Base-by-base conservation (phyloP, 2,797 vertebrate genomes). In the Rhinatrema bivittatum region DNA sequence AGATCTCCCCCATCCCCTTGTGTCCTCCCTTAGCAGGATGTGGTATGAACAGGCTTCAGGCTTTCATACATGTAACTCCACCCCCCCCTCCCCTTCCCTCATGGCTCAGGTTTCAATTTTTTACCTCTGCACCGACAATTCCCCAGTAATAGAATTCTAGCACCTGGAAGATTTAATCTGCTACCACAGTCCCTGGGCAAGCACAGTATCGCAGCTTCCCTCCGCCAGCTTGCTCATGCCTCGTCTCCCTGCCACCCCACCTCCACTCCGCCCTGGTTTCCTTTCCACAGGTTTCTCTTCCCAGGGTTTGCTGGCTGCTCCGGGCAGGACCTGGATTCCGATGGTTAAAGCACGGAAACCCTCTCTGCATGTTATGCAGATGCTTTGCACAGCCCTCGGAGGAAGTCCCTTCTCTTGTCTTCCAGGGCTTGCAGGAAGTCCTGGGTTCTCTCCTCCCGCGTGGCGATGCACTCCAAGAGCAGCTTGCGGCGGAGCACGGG, bases 361-460 rank as follows among this genome's bases (percentile, higher is more conserved):
- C n/a, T n/a, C 24, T 23, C 21, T 25, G 16, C n/a, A 19, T 6
- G 32, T 82, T 72, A 84, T 3, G 68, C 72, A 52, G 78, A 70
- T 56, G 68, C 65, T 0, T 42, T 48, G 29, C 75, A 76, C 55
- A 81, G 45, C 25, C 43, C 67, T 38, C 77, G 71, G 29, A 86
- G 61, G 70, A 76, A 76, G 56, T 87, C 70, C 62, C 74, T 85
- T 70, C 90, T 85, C 68, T 95, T 98, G 65, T 86, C 78, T 63
- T 93, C 88, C 50, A 99, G 78, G 5, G 84, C 85, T 33, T 70
- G 50, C 34, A 98, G 68, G 65, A 98, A 98, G 65, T 85, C 74
- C 45, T 81, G 84, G 58, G 92, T 82, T 39, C 94, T 82, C 62
- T 91, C 79, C 56, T 95, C 91, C 23, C 93, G 66, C 55, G 74